Conservation (phyloP, 30 jellyfish, hydroid and myxozoan genomes). For the Chrysaora quinquecirrha region DNA sequence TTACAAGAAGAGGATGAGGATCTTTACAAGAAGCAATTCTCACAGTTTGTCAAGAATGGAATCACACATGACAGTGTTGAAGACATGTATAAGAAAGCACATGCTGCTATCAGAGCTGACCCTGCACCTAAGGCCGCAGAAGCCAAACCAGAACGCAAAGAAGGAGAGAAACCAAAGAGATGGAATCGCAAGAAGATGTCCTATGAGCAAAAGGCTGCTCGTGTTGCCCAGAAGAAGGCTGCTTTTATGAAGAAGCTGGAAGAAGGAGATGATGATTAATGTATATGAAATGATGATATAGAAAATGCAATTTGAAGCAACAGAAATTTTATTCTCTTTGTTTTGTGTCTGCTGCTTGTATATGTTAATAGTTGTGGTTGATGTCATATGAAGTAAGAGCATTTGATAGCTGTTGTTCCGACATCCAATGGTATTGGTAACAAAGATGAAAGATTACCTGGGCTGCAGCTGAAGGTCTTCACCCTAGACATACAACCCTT, state of each 20-base stretch:
- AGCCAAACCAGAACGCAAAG: conserved; percentile 61
- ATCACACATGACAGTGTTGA: conserved; percentile 65
- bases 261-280: conserved; percentile 77
- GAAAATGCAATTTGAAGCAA: not conserved
- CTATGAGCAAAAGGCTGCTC: conserved; percentile 81
- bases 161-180: conserved; percentile 65
- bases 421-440: too few species aligned
- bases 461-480: too few species aligned
- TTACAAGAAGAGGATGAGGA: conserved; percentile 92
- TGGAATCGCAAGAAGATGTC: conserved; percentile 96
- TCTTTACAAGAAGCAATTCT: conserved; percentile 87
- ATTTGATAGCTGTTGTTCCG: too few species aligned
- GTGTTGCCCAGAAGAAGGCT: conserved; percentile 93
- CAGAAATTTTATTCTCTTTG: too few species aligned
- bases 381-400: too few species aligned
- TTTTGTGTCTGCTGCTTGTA: too few species aligned
- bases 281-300: not conserved
- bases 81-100: conserved; percentile 91
- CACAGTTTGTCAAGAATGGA: conserved; percentile 83
- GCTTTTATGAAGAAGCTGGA: conserved; percentile 84
- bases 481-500: too few species aligned
- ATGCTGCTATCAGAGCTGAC: conserved; percentile 95
- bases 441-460: too few species aligned
- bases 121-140: conserved; percentile 87
- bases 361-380: too few species aligned